phyloP scores from a whole-genome alignment of 2,113 vertebrate genomes.

The Heterochromis multidens region DNA sequence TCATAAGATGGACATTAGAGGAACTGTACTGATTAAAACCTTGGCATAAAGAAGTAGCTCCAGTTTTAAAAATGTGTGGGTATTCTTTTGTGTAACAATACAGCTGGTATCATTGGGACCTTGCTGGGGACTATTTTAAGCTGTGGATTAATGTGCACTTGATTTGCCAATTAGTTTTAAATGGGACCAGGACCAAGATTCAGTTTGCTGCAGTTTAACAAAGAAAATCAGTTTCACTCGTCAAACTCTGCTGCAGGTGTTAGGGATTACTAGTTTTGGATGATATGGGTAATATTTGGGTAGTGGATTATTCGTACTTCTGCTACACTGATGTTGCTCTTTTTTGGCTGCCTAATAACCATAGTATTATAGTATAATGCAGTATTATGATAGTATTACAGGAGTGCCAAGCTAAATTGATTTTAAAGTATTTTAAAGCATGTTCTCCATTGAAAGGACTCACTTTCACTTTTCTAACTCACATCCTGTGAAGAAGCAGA shows the following conservation, averaged over 20 bases:
- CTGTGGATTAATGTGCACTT: neutral
- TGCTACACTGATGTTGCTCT: too few relatives aligned
- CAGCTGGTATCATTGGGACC: neutral
- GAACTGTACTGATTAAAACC: neutral
- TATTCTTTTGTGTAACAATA: neutral
- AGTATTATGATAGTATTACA: neutral
- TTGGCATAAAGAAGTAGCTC: neutral
- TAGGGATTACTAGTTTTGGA: neutral
- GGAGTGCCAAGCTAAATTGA: neutral
- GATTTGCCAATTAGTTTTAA: too few relatives aligned
- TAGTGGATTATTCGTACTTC: neutral
- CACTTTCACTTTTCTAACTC: neutral
- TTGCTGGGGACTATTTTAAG: neutral
- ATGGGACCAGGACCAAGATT: neutral
- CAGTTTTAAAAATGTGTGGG: too few relatives aligned
- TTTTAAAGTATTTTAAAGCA: neutral
- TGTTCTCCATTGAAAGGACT: fast-evolving
- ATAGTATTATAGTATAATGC: neutral
- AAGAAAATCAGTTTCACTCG: neutral
- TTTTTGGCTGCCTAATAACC: neutral
- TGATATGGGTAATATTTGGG: fast-evolving
- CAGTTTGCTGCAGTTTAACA: neutral
- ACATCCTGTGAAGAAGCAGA: neutral
- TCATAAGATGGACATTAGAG: neutral
- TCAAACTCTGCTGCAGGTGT: neutral